These are phyloP conservation scores for Rhagonycha fulva DNA, from an alignment of 2,888 invertebrate genomes.

Conservation along the genomic window DNA sequence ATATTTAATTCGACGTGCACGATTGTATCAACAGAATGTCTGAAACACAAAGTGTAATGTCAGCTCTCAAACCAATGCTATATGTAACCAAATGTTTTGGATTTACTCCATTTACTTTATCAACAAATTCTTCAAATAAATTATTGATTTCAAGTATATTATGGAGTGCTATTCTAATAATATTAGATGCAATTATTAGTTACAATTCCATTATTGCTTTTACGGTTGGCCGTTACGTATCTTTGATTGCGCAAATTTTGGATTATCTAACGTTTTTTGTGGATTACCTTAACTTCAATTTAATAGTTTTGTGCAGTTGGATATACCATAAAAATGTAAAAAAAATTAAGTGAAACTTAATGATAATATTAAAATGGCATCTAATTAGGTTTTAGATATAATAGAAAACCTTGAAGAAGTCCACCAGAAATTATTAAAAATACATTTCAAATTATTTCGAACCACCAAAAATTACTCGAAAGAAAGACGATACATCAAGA, in stretches of 20 bases:
- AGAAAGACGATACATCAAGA: background rate
- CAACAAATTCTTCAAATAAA: too few species aligned
- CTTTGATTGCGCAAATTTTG: background rate
- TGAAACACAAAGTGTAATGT: too few species aligned
- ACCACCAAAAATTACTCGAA: background rate
- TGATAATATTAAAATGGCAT: background rate
- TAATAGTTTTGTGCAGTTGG: background rate
- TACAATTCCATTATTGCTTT: background rate
- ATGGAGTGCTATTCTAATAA: background rate
- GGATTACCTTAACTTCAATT: background rate
- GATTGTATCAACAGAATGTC: too few species aligned
- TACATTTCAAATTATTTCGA: background rate
- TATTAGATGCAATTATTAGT: background rate
- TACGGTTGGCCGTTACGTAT: accelerated
- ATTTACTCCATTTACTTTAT: too few species aligned
- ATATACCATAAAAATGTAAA: background rate
- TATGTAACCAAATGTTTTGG: too few species aligned
- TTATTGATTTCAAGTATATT: too few species aligned
- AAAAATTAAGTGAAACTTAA: background rate
- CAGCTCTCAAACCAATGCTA: too few species aligned
- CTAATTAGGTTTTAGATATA: background rate
- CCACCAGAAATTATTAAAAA: background rate
- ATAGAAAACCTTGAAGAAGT: background rate
- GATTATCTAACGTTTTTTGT: background rate
- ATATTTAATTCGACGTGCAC: too few species aligned